phyloP scores from a whole-genome alignment of 2,113 vertebrate genomes.

The Rhinogobius similis region DNA sequence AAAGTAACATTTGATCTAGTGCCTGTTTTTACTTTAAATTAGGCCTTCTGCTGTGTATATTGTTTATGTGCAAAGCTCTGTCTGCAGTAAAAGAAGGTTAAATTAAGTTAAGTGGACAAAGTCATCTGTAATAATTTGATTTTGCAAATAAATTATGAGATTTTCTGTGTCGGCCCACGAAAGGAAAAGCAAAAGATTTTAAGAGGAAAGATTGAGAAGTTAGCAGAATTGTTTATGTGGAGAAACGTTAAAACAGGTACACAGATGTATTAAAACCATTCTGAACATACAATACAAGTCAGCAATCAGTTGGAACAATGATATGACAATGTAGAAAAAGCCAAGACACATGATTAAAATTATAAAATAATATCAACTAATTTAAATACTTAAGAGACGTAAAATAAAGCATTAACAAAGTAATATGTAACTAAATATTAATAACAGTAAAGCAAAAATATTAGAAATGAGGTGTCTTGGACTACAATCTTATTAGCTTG shows the following conservation, averaged over 20 bases:
- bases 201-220: not conserved
- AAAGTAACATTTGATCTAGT: not conserved
- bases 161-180: not conserved
- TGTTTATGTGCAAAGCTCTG: not conserved
- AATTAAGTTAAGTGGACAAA: not conserved
- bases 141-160: not conserved
- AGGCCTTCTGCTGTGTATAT: not conserved
- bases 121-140: not conserved
- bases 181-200: not conserved
- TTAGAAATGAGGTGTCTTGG: slow-evolving; percentile 22
- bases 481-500: slow-evolving; percentile 12
- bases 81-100: not conserved
- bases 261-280: not conserved
- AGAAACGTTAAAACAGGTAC: not conserved
- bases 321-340: slow-evolving; percentile 1
- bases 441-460: not conserved
- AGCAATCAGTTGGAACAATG: not conserved
- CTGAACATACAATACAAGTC: not conserved
- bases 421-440: not conserved
- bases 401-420: slow-evolving; percentile 3
- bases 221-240: not conserved
- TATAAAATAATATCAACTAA: not conserved
- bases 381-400: not conserved
- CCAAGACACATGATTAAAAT: slow-evolving; percentile 1
- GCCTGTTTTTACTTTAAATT: not conserved